Evolutionary conservation across 2,888 invertebrate species (phyloP), one percentile per base, ranked within the genome.

Genomic region (Unio delphinus): DNA sequence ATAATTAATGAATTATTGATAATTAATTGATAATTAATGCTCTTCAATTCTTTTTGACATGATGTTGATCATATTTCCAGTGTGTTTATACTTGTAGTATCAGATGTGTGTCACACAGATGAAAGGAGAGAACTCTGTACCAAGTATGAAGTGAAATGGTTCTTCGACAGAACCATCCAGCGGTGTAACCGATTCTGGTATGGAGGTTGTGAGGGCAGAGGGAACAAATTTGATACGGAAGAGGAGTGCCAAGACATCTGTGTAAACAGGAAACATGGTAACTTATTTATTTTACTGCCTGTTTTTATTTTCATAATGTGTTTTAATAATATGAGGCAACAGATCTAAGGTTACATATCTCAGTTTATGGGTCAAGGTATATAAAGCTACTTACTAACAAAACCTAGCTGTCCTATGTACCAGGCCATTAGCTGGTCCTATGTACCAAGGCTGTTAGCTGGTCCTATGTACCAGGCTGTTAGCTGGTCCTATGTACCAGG

Each of bases 171-270:
- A 0, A 86, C 90, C 11, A 92, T 93, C 65, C 95, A 95, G 55
- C 89, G 89, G 18, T 95, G 95, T 86, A 91, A 92, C 61, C 92
- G 92, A 81, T 97, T 97, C 91, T 90, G 92, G 79, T 96, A 93
- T 81, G 93, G 92, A 23, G 89, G 89, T 1, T 90, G 90, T 80
- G 85, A 86, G 62, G 82, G 87, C 34, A 98, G 97, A 90, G 92
- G 92, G 72, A 93, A 93, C 45, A 93, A 94, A 62, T 81, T 82
- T 61, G 59, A 76, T 56, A 65, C 68, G 28, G 80, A 83, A 54
- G 67, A 57, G 6, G 79, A 80, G 54, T 83, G 83, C 69, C 65
- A 73, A 64, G 64, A 66, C 30, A 66, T 68, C 15, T 82, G 82
- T 72, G 66, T 72, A 30, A 64, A 77, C 56, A 62, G 57, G 57